phyloP scores from a whole-genome alignment of 2,888 invertebrate species.

The Pristionchus arcanus region DNA sequence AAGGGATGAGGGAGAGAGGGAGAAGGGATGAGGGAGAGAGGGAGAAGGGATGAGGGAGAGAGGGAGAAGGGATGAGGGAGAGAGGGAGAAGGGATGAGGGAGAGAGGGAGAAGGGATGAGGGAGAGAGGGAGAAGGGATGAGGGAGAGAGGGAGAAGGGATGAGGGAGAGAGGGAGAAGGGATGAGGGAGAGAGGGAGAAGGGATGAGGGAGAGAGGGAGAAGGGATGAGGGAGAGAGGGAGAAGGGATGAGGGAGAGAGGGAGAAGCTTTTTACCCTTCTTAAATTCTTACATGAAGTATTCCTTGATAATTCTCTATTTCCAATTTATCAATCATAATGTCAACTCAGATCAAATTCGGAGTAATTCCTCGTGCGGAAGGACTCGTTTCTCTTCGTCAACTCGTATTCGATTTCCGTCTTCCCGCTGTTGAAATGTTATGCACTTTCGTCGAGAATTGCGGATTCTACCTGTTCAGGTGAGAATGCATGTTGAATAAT shows the following conservation, averaged over 20 bases:
- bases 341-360: conserved; percentile 71
- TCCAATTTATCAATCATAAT: too few species aligned
- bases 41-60: too few species aligned
- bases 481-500: background rate
- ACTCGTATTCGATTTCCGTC: conserved; percentile 75
- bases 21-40: conserved; percentile 83
- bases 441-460: conserved; percentile 72
- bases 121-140: too few species aligned
- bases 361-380: conserved; percentile 75
- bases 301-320: background rate
- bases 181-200: conserved; percentile 45
- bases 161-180: conserved; percentile 82
- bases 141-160: too few species aligned
- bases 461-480: conserved; percentile 70
- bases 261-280: too few species aligned
- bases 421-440: conserved; percentile 75
- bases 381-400: conserved; percentile 73
- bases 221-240: conserved; percentile 33
- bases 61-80: background rate
- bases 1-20: conserved; percentile 58
- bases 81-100: background rate
- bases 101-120: conserved; percentile 57
- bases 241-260: conserved; percentile 15
- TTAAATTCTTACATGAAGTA: too few species aligned
- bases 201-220: conserved; percentile 55